Evolutionary conservation across 2,797 vertebrate species (phyloP).

Genomic region (Mycteria americana): DNA sequence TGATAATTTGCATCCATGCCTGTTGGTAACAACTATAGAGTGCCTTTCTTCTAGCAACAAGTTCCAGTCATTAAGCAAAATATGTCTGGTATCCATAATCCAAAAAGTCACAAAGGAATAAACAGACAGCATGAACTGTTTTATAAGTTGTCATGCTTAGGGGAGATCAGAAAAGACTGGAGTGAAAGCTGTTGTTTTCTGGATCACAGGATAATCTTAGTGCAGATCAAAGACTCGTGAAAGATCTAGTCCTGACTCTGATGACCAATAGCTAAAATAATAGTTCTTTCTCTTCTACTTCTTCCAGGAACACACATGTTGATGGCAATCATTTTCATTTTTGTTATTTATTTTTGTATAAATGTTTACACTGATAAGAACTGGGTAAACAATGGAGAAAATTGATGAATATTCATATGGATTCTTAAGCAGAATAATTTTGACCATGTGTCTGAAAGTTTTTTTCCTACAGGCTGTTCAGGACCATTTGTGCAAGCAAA

Average conservation of each 20-base stretch:
- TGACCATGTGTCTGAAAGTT: background rate
- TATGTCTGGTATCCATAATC: constrained; percentile 79
- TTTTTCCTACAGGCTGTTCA: background rate
- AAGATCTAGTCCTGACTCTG: constrained; percentile 60
- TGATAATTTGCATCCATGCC: constrained; percentile 50
- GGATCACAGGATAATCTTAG: constrained; percentile 56
- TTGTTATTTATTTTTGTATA: background rate
- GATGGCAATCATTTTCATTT: background rate
- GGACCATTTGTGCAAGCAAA: background rate
- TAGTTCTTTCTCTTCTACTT: background rate
- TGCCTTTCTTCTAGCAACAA: constrained; percentile 65
- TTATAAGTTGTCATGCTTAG: constrained; percentile 73
- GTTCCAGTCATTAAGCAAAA: constrained; percentile 72
- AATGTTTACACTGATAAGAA: background rate
- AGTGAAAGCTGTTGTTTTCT: constrained; percentile 58
- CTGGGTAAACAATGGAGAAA: background rate
- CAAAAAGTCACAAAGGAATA: constrained; percentile 72
- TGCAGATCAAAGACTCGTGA: constrained; percentile 60
- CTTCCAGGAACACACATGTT: background rate
- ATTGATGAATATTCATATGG: background rate
- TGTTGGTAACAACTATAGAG: constrained; percentile 69
- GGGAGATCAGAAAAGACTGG: constrained; percentile 68
- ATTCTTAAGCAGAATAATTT: background rate
- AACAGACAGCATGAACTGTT: constrained; percentile 75
- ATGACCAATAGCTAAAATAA: constrained; percentile 67